Percentiles rank a stretch among this genome's conserved stretches.
Conservation (phyloP, 1,140 invertebrate genomes). For the Cydia pomonella region DNA sequence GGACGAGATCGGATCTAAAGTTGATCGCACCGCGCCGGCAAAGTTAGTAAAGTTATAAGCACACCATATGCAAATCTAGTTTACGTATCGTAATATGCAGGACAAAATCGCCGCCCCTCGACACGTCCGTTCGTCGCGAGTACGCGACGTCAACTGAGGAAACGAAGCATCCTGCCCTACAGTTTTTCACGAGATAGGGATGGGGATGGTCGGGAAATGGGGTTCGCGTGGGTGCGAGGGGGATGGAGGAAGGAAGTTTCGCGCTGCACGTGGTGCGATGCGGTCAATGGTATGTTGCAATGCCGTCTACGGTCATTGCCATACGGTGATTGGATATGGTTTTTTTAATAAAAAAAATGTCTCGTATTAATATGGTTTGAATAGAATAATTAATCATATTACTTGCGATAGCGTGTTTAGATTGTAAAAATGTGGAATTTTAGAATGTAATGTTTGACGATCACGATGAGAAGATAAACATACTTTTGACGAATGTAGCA, state of each 20-base stretch:
- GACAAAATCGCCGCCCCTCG: constrained; percentile 37
- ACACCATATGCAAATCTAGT: constrained; percentile 32
- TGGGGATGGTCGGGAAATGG: constrained; percentile 40
- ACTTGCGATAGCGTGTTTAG: no score
- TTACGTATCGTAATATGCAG: constrained; percentile 39
- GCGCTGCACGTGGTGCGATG: constrained; percentile 69
- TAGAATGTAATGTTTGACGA: no score
- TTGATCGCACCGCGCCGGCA: constrained; percentile 27
- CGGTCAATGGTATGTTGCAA: constrained; percentile 65
- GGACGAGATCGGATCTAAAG: constrained; percentile 1
- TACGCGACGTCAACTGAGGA: constrained; percentile 64
- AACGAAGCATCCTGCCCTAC: constrained; percentile 60
- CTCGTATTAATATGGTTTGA: neutral
- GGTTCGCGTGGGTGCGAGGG: constrained; percentile 46
- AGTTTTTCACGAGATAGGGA: constrained; percentile 63
- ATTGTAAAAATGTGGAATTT: no score
- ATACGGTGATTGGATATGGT: constrained; percentile 53
- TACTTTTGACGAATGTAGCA: no score
- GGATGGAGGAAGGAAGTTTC: constrained; percentile 54
- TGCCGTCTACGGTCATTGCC: constrained; percentile 73
- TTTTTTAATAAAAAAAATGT: neutral
- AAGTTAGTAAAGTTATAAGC: constrained; percentile 23
- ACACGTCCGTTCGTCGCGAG: constrained; percentile 48
- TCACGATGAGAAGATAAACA: no score
- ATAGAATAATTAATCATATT: no score